Percentiles rank a stretch among this genome's conserved stretches.
These are phyloP conservation scores for Himantopus leucocephalus DNA, from an alignment of 2,113 vertebrate genomes.

Conservation along the genomic window DNA sequence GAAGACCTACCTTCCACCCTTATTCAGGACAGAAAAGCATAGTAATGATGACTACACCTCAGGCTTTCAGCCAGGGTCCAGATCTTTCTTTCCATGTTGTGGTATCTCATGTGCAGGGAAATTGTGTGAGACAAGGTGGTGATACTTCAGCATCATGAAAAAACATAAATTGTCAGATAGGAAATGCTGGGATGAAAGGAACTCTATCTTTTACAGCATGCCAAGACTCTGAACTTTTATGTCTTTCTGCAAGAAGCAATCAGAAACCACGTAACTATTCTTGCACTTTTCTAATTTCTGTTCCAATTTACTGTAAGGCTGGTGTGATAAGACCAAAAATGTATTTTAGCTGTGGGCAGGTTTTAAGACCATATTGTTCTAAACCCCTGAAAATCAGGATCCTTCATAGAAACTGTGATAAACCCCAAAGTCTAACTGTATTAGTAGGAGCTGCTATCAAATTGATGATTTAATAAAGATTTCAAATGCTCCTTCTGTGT, in stretches of 20 bases:
- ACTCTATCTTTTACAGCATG: neutral
- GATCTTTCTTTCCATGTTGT: neutral
- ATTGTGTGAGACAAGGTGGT: neutral
- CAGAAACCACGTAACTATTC: neutral
- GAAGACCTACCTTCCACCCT: neutral
- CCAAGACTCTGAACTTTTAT: neutral
- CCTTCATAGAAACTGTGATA: neutral
- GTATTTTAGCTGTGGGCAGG: neutral
- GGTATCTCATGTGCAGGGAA: neutral
- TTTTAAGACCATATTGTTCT: slow-evolving; percentile 40
- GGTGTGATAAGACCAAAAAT: slow-evolving; percentile 18
- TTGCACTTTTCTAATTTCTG: slow-evolving; percentile 27
- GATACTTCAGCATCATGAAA: neutral
- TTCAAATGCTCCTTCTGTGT: slow-evolving; percentile 12
- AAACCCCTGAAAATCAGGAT: slow-evolving; percentile 8
- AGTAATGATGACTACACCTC: neutral
- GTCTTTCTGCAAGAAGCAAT: slow-evolving; percentile 8
- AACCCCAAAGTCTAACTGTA: neutral
- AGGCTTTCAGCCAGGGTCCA: neutral
- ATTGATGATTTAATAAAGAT: neutral
- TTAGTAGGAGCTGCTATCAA: neutral
- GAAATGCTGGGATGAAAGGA: neutral
- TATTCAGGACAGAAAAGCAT: neutral
- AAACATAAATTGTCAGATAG: neutral
- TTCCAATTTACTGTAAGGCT: slow-evolving; percentile 7